Percentiles rank a stretch among this genome's conserved stretches.
phyloP scores from a whole-genome alignment of 2,113 vertebrate genomes.

The Cyprinodon variegatus region DNA sequence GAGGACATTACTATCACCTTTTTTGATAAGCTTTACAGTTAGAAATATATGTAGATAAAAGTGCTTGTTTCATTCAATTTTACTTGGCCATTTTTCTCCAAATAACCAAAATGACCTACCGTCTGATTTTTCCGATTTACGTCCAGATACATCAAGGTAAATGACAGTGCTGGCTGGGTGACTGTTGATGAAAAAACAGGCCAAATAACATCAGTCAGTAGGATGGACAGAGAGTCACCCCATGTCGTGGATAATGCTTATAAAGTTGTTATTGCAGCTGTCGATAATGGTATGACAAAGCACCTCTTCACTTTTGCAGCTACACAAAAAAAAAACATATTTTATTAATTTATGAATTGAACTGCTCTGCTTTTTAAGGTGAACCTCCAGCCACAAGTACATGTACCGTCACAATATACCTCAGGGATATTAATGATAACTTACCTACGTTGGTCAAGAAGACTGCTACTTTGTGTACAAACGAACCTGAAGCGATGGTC shows the following conservation, averaged over 20 bases:
- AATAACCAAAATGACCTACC: not conserved
- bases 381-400: constrained; percentile 75
- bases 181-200: constrained; percentile 78
- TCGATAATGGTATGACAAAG: constrained; percentile 78
- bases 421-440: constrained; percentile 81
- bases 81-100: not conserved
- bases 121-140: not conserved
- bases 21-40: not conserved
- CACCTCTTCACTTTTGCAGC: not conserved
- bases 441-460: constrained; percentile 62
- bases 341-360: not conserved
- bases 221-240: constrained; percentile 81
- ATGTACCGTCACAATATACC: constrained; percentile 73
- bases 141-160: constrained; percentile 70
- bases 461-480: constrained; percentile 67
- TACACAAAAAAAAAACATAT: not conserved
- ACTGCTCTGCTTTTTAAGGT: constrained; percentile 63
- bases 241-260: constrained; percentile 74
- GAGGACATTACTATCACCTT: not conserved
- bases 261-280: constrained; percentile 65
- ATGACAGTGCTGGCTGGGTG: constrained; percentile 81
- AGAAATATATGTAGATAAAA: not conserved
- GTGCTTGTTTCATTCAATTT: not conserved
- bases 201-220: constrained; percentile 65
- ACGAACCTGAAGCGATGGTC: constrained; percentile 36